Base-by-base conservation (phyloP, 2,797 vertebrate genomes). In the Gymnodraco acuticeps region DNA sequence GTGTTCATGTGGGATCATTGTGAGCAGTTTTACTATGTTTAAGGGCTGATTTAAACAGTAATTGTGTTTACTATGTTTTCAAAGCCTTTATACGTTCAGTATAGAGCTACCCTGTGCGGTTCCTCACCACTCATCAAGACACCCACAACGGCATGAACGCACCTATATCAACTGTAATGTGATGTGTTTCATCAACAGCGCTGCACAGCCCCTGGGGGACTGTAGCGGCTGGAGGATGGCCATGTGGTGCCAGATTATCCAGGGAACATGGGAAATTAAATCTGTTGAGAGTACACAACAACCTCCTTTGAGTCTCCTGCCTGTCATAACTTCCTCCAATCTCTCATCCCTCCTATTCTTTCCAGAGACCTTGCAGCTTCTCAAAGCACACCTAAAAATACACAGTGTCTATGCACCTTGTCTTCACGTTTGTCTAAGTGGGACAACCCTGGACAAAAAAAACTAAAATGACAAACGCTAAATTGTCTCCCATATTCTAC, bases 311-410 rank as follows among this genome's bases (percentile, higher is more conserved):
- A 76, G 70, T 75, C 77, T 45, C 62, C 76, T 77, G 46, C 64
- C 80, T 75, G 83, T 87, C 86, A 81, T 61, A 67, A 80, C 79
- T 64, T 82, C 81, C 62, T 87, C 75, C 53, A n/a, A 20, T 68
- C 64, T 62, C 55, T 70, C 51, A 52, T 52, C 70, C 70, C 75
- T 75, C 52, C 60, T 47, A 23, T 77, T 82, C 51, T 71, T 61
- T 70, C 31, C 64, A 64, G 53, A 83, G 67, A 87, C 63, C 79
- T 88, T 78, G 78, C 80, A 87, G 78, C 48, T 71, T 90, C 77
- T 89, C 81, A 92, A 83, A 90, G 85, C 64, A 80, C 64, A 64
- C 46, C 81, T 91, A 92, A 88, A 91, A 89, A 93, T 93, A 92
- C 58, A 86, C 77, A 82, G 76, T 74, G 60, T 85, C 73, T 87